A percentile compares a stretch with the other conserved stretches of the same genome.
Conservation (phyloP, 2,797 vertebrate genomes). For the Lemur catta region DNA sequence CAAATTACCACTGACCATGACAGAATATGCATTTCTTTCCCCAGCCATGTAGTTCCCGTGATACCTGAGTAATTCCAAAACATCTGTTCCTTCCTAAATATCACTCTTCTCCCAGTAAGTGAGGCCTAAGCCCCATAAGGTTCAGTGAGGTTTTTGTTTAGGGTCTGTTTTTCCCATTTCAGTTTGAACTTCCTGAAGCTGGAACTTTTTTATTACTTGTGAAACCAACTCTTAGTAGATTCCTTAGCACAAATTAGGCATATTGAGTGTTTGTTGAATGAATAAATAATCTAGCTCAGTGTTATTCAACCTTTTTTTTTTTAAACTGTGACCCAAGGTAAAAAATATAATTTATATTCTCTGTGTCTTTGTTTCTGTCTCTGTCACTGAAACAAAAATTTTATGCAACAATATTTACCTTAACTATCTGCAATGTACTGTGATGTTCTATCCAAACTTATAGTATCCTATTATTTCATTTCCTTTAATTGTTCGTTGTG, state of each 20-base stretch:
- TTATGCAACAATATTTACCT: background rate
- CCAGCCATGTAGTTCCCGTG: background rate
- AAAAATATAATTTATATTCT: background rate
- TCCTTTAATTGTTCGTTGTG: conserved; percentile 41
- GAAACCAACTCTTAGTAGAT: background rate
- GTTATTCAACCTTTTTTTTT: background rate
- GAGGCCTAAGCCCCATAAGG: background rate
- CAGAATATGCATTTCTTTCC: background rate
- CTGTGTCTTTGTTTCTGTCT: background rate
- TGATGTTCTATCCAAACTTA: background rate
- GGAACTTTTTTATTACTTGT: background rate
- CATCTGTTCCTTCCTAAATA: background rate
- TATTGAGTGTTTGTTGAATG: conserved; percentile 9
- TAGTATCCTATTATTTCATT: conserved; percentile 8
- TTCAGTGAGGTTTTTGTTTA: conserved; percentile 43
- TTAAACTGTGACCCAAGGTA: background rate
- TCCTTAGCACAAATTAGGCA: background rate
- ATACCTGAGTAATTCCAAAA: background rate
- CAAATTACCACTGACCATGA: background rate
- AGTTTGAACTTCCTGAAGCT: conserved; percentile 8
- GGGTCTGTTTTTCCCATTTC: background rate
- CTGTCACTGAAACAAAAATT: background rate
- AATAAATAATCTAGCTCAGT: background rate
- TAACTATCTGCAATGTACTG: background rate
- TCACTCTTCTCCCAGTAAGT: background rate